Evolutionary conservation across 2,113 vertebrate species (phyloP).

Genomic region (Nestor notabilis): DNA sequence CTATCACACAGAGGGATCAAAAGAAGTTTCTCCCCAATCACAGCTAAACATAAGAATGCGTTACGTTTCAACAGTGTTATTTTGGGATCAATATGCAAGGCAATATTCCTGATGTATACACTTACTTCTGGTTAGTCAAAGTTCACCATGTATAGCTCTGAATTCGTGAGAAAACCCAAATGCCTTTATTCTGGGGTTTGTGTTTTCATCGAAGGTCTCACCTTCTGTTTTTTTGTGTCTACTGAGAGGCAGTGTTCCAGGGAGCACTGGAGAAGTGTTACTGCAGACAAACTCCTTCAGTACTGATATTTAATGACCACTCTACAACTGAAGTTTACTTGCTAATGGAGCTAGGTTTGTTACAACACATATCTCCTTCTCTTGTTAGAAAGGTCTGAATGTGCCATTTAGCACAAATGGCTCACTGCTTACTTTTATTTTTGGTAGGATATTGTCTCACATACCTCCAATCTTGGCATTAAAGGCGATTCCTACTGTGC

Average conservation of each 20-base stretch:
- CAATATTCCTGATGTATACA: not conserved
- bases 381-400: not conserved
- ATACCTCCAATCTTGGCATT: constrained; percentile 97
- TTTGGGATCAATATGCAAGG: not conserved
- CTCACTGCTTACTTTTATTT: not conserved
- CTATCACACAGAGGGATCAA: not conserved
- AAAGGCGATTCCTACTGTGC: constrained; percentile 96
- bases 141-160: not conserved
- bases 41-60: not conserved
- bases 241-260: not conserved
- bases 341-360: not conserved
- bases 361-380: not conserved
- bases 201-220: not conserved
- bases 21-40: not conserved
- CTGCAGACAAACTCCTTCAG: not conserved
- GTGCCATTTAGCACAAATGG: not conserved
- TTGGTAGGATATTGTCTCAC: constrained; percentile 38
- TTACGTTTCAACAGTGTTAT: not conserved
- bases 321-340: not conserved
- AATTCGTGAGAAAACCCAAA: not conserved
- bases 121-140: not conserved
- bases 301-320: not conserved
- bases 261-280: not conserved
- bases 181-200: not conserved
- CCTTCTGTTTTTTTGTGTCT: not conserved